Evolutionary conservation across 23 tunicate species (phyloP).

Genomic region (Phallusia fumigata): DNA sequence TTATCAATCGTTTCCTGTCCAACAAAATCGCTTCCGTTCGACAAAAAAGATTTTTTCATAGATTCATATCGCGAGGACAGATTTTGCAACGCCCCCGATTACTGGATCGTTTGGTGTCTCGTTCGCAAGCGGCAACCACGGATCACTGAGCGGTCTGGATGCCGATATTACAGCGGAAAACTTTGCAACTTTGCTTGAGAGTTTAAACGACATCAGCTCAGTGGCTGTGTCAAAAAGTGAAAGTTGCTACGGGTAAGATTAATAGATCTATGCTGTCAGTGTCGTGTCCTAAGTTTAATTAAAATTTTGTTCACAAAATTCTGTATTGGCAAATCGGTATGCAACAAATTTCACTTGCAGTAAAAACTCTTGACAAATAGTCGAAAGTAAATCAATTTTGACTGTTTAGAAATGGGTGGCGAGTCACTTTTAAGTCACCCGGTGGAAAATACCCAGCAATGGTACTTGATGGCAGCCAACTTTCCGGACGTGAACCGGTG

Average conservation of each 20-base stretch:
- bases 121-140: constrained; percentile 37
- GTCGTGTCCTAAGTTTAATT: no score
- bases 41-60: background rate
- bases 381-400: no score
- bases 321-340: no score
- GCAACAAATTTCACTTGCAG: no score
- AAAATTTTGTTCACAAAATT: no score
- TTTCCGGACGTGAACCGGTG: constrained; percentile 17
- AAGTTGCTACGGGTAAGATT: constrained; percentile 49
- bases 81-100: constrained; percentile 52
- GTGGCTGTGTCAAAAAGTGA: constrained; percentile 48
- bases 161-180: constrained; percentile 32
- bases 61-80: constrained; percentile 40
- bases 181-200: constrained; percentile 36
- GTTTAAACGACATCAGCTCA: constrained; percentile 28
- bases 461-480: background rate
- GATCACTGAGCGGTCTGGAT: constrained; percentile 13
- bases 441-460: constrained; percentile 55
- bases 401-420: constrained; percentile 54
- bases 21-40: background rate
- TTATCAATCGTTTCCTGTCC: background rate
- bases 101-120: constrained; percentile 67
- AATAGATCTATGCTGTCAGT: background rate
- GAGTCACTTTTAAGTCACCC: constrained; percentile 42
- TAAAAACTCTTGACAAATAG: no score